Evolutionary conservation across 2,888 invertebrate species (phyloP).

Genomic region (Cataglyphis cursor): DNA sequence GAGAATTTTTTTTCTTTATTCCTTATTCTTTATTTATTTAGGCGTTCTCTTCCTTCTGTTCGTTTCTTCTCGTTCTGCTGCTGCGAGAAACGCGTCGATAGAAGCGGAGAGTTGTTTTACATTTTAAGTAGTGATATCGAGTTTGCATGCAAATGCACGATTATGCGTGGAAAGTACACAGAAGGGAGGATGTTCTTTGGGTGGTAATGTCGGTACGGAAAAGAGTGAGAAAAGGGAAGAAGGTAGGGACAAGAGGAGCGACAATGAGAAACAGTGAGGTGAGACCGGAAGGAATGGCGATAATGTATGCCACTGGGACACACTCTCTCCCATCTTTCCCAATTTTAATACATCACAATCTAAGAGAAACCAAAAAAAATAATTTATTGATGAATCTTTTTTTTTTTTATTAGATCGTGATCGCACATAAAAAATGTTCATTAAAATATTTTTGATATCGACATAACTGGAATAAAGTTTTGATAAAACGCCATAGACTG

Average conservation of each 20-base stretch:
- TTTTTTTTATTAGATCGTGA: background rate
- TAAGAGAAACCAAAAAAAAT: constrained; percentile 58
- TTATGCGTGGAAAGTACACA: constrained; percentile 84
- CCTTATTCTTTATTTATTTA: constrained; percentile 48
- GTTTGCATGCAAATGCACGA: constrained; percentile 89
- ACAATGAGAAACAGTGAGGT: constrained; percentile 63
- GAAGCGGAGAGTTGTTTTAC: constrained; percentile 85
- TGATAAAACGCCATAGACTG: constrained; percentile 6
- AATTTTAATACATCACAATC: constrained; percentile 69
- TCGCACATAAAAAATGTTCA: background rate
- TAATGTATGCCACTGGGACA: constrained; percentile 81
- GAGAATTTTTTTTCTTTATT: constrained; percentile 34
- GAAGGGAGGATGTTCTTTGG: constrained; percentile 66
- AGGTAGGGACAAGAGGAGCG: constrained; percentile 23
- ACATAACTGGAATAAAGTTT: constrained; percentile 22
- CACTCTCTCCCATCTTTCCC: constrained; percentile 65
- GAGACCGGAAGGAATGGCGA: constrained; percentile 68
- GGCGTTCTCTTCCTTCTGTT: constrained; percentile 15
- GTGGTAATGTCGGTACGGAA: constrained; percentile 56
- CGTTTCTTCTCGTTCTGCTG: constrained; percentile 42
- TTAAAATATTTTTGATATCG: constrained; percentile 30
- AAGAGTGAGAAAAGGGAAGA: constrained; percentile 43
- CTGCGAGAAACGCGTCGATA: constrained; percentile 49
- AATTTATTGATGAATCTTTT: background rate
- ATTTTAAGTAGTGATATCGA: constrained; percentile 87